Evolutionary conservation across 1,140 invertebrate genomes (phyloP).

Genomic region (Hermetia illucens): DNA sequence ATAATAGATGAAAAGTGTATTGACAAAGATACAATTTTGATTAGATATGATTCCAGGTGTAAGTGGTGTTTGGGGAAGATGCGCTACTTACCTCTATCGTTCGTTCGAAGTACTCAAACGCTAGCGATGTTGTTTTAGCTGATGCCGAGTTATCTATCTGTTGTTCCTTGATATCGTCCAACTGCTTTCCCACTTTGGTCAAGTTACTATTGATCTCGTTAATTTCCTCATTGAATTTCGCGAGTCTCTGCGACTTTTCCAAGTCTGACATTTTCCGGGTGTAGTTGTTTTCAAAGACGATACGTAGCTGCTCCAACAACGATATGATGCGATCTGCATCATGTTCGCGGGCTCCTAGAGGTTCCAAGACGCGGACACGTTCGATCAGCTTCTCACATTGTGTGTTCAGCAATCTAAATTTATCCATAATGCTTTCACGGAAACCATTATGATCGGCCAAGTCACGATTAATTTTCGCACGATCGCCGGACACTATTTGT

Average conservation of each 20-base stretch:
- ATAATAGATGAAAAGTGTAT: no score
- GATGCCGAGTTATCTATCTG: conserved; percentile 56
- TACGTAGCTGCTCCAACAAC: conserved; percentile 36
- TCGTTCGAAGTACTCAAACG: conserved; percentile 65
- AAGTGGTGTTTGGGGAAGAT: no score
- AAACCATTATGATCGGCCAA: conserved; percentile 28
- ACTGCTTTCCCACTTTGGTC: conserved; percentile 47
- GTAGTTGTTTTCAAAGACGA: conserved; percentile 27
- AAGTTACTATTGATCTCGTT: conserved; percentile 58
- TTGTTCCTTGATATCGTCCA: conserved; percentile 45
- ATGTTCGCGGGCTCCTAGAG: conserved; percentile 43
- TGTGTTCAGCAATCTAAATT: conserved; percentile 30
- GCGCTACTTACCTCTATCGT: conserved; percentile 57
- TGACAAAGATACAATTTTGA: no score
- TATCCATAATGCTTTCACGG: conserved; percentile 27
- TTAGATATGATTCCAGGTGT: no score
- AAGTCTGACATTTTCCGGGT: conserved; percentile 46
- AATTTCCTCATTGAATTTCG: conserved; percentile 44
- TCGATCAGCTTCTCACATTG: conserved; percentile 28
- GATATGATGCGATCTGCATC: conserved; percentile 56
- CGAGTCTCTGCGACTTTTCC: conserved; percentile 47
- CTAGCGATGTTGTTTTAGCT: conserved; percentile 51
- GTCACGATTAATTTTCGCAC: conserved; percentile 15
- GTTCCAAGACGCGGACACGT: conserved; percentile 43
- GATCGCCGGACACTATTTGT: conserved; percentile 3